Base-by-base conservation (phyloP, 2,888 invertebrate genomes). In the Ochropleura plecta region DNA sequence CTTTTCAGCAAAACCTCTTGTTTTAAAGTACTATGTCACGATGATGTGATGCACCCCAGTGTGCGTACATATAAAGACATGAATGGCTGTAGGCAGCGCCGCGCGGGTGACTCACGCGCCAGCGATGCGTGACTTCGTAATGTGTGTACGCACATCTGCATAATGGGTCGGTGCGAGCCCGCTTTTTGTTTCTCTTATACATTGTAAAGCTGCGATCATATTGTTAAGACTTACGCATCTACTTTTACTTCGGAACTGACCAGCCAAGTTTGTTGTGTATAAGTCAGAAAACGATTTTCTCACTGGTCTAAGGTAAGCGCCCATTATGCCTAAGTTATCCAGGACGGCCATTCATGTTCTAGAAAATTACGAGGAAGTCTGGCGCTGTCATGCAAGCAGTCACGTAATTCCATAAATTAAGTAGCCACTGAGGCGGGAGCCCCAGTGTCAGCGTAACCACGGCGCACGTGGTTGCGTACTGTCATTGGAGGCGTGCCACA, bases 401-500 rank as follows among this genome's bases (percentile, higher is more conserved):
- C 30, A 57, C n/a, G 12, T n/a, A n/a, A 44, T 44, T 44, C n/a
- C 42, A 62, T n/a, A 5, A 42, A 9, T 10, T 60, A 0, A 10
- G 60, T 62, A 6, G 42, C 7, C 30, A 42, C 53, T n/a, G 64
- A 20, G 53, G 30, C 30, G 3, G 30, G 30, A 30, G 30, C 16
- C 49, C 59, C 40, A 59, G 59, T 14, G 55, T 67, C 20, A 60
- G 60, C 69, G 63, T 70, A 53, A 55, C 67, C 57, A 78, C 62
- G 9, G 67, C 64, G 51, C 80, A 73, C 80, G 68, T 83, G 80
- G 65, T 40, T 1, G 57, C 30, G 16, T 16, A 20, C 46, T 42
- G 9, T 51, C 73, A 60, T 73, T 80, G 79, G 80, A 78, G 59
- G 53, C 3, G 9, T 68, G 73, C 79, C 80, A 83, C 55, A 49